phyloP scores from a whole-genome alignment of 2,888 invertebrate genomes.

The Sesamia inferens region DNA sequence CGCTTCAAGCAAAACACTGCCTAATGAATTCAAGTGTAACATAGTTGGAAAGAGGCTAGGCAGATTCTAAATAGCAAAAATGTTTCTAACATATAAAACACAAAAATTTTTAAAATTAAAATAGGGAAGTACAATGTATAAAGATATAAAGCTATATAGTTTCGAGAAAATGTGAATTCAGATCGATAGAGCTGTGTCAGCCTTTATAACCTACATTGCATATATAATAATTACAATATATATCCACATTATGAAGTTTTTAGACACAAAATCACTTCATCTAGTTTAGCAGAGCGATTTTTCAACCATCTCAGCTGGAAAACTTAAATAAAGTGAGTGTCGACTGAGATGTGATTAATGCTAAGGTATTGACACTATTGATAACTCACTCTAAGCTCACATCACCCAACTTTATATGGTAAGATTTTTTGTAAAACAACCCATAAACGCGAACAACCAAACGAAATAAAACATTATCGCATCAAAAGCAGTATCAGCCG shows the following conservation, averaged over 20 bases:
- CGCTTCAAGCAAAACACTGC: neutral
- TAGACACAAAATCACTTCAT: neutral
- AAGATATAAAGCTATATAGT: neutral
- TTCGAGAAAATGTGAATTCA: neutral
- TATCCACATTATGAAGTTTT: neutral
- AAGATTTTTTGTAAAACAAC: conserved; percentile 30
- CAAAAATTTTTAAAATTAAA: neutral
- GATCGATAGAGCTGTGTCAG: no score
- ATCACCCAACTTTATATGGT: no score
- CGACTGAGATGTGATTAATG: no score
- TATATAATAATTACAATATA: no score
- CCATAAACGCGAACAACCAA: conserved; percentile 27
- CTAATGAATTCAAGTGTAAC: neutral
- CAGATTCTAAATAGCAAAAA: neutral
- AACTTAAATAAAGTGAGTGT: no score
- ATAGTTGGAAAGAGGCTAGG: neutral
- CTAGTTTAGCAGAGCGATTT: neutral
- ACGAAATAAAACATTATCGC: conserved; percentile 62
- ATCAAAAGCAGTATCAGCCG: conserved; percentile 60
- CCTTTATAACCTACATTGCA: no score
- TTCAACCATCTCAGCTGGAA: no score
- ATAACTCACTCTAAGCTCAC: no score
- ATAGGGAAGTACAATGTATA: neutral
- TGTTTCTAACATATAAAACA: neutral
- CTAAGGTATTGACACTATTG: no score